A percentile compares a stretch with the other conserved stretches of the same genome.
These are phyloP conservation scores for Rhineura floridana DNA, from an alignment of 2,113 vertebrate species.

Conservation along the genomic window DNA sequence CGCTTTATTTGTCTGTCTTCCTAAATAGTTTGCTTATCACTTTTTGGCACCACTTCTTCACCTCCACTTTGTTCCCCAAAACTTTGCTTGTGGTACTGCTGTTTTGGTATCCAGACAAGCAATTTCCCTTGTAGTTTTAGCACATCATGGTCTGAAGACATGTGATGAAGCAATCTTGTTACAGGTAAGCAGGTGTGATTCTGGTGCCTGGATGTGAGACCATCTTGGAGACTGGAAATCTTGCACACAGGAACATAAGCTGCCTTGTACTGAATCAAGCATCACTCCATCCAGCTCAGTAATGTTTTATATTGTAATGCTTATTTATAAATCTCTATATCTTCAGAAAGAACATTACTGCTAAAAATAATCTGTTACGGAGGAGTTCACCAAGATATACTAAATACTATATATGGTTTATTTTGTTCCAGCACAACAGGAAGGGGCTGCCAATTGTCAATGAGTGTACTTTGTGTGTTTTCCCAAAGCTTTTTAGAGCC, in stretches of 20 bases:
- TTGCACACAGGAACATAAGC: too few species aligned
- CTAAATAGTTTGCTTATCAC: not conserved
- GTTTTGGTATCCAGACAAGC: constrained; percentile 62
- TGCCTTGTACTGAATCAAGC: too few species aligned
- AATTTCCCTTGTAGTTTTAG: constrained; percentile 43
- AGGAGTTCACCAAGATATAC: not conserved
- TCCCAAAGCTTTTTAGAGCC: too few species aligned
- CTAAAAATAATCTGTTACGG: not conserved
- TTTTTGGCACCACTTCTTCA: constrained; percentile 36
- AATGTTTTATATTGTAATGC: too few species aligned
- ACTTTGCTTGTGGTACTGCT: constrained; percentile 28
- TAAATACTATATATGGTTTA: not conserved
- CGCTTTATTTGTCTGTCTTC: not conserved
- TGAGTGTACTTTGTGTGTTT: not conserved
- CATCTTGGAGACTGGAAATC: too few species aligned
- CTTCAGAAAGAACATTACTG: not conserved
- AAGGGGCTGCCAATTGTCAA: not conserved
- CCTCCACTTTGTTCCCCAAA: constrained; percentile 27
- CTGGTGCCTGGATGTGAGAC: not conserved
- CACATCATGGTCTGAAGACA: not conserved
- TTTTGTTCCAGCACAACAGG: not conserved
- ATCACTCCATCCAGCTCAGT: too few species aligned
- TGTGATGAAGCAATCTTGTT: too few species aligned
- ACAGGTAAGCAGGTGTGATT: not conserved
- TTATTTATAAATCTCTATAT: too few species aligned